Evolutionary conservation across 2,113 vertebrate species (phyloP).

Genomic region (Burhinus oedicnemus): DNA sequence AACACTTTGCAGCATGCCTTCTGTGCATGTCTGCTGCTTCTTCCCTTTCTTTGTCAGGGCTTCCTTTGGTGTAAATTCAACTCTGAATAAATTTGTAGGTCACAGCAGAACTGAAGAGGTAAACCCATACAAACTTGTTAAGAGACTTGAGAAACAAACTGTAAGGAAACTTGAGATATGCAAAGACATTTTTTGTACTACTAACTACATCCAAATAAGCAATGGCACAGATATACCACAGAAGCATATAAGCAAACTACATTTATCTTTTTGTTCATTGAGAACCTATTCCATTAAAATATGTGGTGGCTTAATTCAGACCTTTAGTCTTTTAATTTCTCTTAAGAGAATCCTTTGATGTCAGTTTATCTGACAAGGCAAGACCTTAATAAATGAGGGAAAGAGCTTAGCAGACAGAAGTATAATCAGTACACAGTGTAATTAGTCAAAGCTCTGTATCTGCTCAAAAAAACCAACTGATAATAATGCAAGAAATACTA

Average conservation of each 20-base stretch:
- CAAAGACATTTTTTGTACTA: not conserved
- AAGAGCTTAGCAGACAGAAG: conserved; percentile 5
- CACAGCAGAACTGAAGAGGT: not conserved
- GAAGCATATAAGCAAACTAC: not conserved
- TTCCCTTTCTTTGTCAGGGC: not conserved
- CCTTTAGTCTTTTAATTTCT: conserved; percentile 11
- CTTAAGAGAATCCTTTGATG: conserved; percentile 27
- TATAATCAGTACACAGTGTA: not conserved
- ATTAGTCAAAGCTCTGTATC: not conserved
- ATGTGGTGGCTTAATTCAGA: not conserved
- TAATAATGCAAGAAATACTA: not conserved
- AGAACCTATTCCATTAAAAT: not conserved
- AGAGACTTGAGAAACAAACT: not conserved
- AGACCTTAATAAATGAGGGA: not conserved
- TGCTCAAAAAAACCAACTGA: not conserved
- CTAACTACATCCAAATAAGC: not conserved
- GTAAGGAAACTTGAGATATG: not conserved
- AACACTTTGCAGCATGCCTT: not conserved
- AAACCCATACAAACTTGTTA: not conserved
- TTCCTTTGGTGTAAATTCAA: not conserved
- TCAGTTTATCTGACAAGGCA: conserved; percentile 23
- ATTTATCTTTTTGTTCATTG: not conserved
- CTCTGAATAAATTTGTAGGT: not conserved
- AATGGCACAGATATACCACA: not conserved
- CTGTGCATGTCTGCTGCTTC: not conserved